Base-by-base conservation (phyloP, 1,140 invertebrate genomes). In the Potamilus streckersoni region DNA sequence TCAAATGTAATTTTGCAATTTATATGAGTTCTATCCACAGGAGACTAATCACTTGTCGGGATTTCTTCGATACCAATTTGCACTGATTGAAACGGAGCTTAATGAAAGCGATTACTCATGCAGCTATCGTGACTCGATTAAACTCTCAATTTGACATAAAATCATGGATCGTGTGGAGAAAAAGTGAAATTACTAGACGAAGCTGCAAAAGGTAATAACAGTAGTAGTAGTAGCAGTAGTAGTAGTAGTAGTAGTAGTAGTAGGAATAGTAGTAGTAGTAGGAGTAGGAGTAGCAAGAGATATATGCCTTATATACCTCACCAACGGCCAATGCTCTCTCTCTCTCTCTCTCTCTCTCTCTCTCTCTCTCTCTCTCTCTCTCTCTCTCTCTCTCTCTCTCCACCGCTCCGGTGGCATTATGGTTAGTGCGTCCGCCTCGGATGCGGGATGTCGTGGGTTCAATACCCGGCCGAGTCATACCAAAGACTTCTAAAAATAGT, bases 101-200 rank as follows among this genome's bases (percentile, higher is more conserved):
- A 69, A 77, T 68, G 69, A 69, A 17, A 70, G 63, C 19, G 68
- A 77, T 16, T n/a, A 66, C 38, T 63, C 75, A 23, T 31, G 19
- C 38, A 72, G 69, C 14, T 77, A 73, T 56, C 56, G 70, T 49
- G 72, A 72, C 49, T 65, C 71, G 63, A 58, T 77, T 2, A 57
- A 77, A 77, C 57, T 58, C 20, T 68, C 72, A 20, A 64, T 77
- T 72, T 72, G 75, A 77, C 58, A 77, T 49, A 64, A 62, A 58
- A 76, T 77, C 38, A 80, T 80, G 63, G 74, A 80, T 62, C 58
- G 79, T 59, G 79, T 80, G 19, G 71, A 80, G 63, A 69, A 67
- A 64, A 80, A 74, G 62, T 80, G 13, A 38, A 58, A 58, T 55
- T 80, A 20, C 65, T 80, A 13, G 71, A 71, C 58, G 63, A 57